phyloP scores from a whole-genome alignment of 2,113 vertebrate genomes.

The Isichthys henryi region DNA sequence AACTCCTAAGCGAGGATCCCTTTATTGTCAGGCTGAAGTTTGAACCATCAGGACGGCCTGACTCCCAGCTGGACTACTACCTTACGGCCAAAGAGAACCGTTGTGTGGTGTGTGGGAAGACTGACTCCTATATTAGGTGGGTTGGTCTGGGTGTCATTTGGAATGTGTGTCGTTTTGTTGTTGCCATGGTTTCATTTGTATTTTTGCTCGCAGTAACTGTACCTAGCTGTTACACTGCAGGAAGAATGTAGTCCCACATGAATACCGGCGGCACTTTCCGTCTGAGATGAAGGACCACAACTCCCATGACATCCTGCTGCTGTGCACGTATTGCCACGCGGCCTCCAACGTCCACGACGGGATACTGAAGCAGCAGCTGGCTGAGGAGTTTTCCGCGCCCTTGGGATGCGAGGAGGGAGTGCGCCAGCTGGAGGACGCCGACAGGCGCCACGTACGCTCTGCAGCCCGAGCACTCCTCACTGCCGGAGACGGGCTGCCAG shows the following conservation, averaged over 20 bases:
- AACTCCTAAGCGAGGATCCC: slow-evolving; percentile 80
- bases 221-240: slow-evolving; percentile 45
- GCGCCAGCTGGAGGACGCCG: slow-evolving; percentile 75
- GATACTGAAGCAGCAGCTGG: slow-evolving; percentile 82
- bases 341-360: slow-evolving; percentile 85
- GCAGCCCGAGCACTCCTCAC: slow-evolving; percentile 81
- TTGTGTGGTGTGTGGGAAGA: slow-evolving; percentile 91
- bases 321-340: slow-evolving; percentile 90
- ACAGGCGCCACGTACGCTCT: slow-evolving; percentile 79
- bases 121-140: slow-evolving; percentile 89
- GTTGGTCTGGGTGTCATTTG: slow-evolving; percentile 21
- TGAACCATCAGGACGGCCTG: slow-evolving; percentile 89
- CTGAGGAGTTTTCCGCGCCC: slow-evolving; percentile 75
- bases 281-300: slow-evolving; percentile 97
- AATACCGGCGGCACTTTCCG: slow-evolving; percentile 92
- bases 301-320: slow-evolving; percentile 89
- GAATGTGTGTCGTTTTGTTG: too few relatives aligned
- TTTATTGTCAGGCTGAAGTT: slow-evolving; percentile 87
- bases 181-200: neutral
- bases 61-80: slow-evolving; percentile 91
- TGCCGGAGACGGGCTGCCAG: slow-evolving; percentile 69
- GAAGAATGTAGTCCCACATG: slow-evolving; percentile 92
- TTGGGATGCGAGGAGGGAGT: slow-evolving; percentile 85
- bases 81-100: slow-evolving; percentile 91
- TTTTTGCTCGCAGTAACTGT: neutral